Base-by-base conservation (phyloP, 92 coral and sea anemone genomes). In the Zoanthus gigantus region DNA sequence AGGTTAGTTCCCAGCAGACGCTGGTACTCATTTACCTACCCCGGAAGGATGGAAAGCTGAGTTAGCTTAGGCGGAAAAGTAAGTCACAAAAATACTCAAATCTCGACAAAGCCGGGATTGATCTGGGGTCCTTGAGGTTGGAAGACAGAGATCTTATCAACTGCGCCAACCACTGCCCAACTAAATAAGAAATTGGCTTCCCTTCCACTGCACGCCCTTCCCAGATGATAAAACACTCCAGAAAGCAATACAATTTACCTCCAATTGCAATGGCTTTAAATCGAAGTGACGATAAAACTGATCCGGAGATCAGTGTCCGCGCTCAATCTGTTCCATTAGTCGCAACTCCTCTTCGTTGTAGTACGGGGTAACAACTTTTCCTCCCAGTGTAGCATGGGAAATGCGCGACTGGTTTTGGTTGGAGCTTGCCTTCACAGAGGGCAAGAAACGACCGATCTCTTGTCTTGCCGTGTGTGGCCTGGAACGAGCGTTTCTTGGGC, bases 401-500 rank as follows among this genome's bases (percentile, higher is more conserved):
- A 46, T 50, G 17, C 56, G 84, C n/a, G 5, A 8, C 23, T 30
- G 48, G 84, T 34, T 57, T 23, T 6, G 32, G 53, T 50, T 15
- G 53, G 72, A 16, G 58, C 54, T 23, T 6, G 85, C 74, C 74
- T 42, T 65, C 85, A 65, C 14, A 31, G 85, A 81, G 8, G 76
- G 85, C 74, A 81, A 81, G 28, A 60, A 45, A 12, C 47, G 56
- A 13, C 29, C 10, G 0, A 17, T 31, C 12, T 4, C 85, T 23
- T 14, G 74, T 45, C 9, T 79, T 2, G 54, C 23, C 56, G 37
- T 44, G 30, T 45, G 53, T 68, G 44, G 60, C 58, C 61, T 65
- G 42, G 75, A 56, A 30, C 61, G 85, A 46, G 75, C 45, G 31
- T 28, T 8, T 67, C 61, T 42, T 45, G 85, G 48, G 66, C 47